These are phyloP conservation scores for Eulithis testata DNA, from an alignment of 2,888 invertebrate genomes.

Conservation along the genomic window DNA sequence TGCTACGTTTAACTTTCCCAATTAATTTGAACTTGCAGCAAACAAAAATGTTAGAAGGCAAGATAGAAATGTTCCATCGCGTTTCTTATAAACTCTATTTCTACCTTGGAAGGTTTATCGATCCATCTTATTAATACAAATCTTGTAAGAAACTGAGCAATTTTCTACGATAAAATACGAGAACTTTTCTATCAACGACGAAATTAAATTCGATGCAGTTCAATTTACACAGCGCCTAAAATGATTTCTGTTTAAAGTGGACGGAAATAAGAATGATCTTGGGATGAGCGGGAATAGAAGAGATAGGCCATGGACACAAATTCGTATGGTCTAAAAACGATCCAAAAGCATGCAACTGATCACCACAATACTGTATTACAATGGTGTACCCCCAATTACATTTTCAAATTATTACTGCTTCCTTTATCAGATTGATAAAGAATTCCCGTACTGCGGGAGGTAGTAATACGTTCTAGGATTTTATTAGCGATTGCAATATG, in stretches of 20 bases:
- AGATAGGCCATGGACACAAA: constrained; percentile 58
- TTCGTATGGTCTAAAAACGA: constrained; percentile 51
- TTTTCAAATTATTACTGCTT: constrained; percentile 51
- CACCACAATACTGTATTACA: constrained; percentile 59
- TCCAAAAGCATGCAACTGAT: constrained; percentile 48
- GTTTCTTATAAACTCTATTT: constrained; percentile 18
- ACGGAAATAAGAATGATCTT: constrained; percentile 45
- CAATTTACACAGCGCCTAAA: constrained; percentile 55
- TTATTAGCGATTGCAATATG: constrained; percentile 48
- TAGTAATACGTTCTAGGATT: constrained; percentile 50
- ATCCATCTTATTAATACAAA: constrained; percentile 20
- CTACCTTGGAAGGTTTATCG: constrained; percentile 5
- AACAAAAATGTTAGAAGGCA: constrained; percentile 5
- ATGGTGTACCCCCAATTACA: constrained; percentile 58
- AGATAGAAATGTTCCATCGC: background rate
- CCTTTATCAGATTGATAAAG: constrained; percentile 59
- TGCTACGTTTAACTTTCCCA: constrained; percentile 8
- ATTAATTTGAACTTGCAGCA: constrained; percentile 12
- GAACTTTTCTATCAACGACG: constrained; percentile 66
- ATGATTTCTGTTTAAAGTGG: constrained; percentile 64
- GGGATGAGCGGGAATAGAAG: constrained; percentile 43
- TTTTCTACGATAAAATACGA: constrained; percentile 33
- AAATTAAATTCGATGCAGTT: constrained; percentile 68
- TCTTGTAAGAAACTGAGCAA: constrained; percentile 24
- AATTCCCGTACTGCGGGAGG: constrained; percentile 51